Evolutionary conservation across 2,797 vertebrate species (phyloP).

Genomic region (Acestrorhynchus altus): DNA sequence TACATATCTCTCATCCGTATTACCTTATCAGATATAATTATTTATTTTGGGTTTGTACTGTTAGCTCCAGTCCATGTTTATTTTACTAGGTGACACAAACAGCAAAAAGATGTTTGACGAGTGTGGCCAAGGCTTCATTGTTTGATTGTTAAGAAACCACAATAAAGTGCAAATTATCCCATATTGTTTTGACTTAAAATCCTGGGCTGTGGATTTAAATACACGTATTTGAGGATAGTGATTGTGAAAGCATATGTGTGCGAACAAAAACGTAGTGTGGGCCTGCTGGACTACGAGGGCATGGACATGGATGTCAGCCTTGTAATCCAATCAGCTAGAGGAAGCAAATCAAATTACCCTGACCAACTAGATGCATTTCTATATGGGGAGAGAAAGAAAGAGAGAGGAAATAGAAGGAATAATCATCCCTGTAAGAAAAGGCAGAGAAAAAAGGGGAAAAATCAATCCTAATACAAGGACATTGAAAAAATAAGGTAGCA

Average conservation of each 20-base stretch:
- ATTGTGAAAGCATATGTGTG: constrained; percentile 22
- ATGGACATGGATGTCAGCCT: constrained; percentile 74
- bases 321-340: constrained; percentile 77
- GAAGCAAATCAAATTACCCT: constrained; percentile 75
- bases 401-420: constrained; percentile 7
- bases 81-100: too few species aligned
- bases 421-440: constrained; percentile 20
- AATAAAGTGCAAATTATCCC: too few species aligned
- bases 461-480: constrained; percentile 37
- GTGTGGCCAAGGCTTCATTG: too few species aligned
- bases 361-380: constrained; percentile 68
- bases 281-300: constrained; percentile 61
- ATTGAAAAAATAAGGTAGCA: constrained; percentile 19
- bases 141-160: too few species aligned
- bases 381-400: constrained; percentile 29
- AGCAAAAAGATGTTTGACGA: too few species aligned
- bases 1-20: too few species aligned
- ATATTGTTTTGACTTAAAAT: too few species aligned
- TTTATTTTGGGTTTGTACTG: too few species aligned
- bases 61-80: too few species aligned
- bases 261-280: constrained; percentile 16
- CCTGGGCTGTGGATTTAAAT: too few species aligned
- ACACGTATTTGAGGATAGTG: too few species aligned
- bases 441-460: not conserved
- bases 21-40: too few species aligned